phyloP scores from a whole-genome alignment of 2,888 invertebrate species.

The Eurytoma adleriae region DNA sequence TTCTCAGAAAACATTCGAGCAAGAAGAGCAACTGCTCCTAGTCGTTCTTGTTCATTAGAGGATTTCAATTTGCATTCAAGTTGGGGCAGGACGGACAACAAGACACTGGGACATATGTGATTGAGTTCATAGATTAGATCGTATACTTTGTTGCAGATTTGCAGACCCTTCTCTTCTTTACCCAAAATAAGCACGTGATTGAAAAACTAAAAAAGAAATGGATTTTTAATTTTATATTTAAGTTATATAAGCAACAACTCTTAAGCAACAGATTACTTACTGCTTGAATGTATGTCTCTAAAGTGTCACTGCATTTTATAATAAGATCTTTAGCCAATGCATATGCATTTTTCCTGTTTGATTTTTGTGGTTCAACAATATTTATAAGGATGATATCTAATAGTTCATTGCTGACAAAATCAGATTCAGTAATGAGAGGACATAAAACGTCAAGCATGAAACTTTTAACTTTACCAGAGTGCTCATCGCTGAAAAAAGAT shows the following conservation, averaged over 20 bases:
- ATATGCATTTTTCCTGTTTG: conserved; percentile 92
- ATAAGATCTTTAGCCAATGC: conserved; percentile 94
- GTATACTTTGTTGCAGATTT: conserved; percentile 91
- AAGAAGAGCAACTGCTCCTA: conserved; percentile 91
- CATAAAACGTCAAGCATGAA: conserved; percentile 98
- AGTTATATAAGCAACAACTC: too few relatives aligned
- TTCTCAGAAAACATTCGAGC: conserved; percentile 98
- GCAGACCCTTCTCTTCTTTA: conserved; percentile 89
- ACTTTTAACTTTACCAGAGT: conserved; percentile 96
- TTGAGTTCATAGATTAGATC: conserved; percentile 97
- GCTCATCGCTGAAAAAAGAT: conserved; percentile 86
- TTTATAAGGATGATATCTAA: conserved; percentile 95
- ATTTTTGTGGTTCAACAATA: conserved; percentile 95
- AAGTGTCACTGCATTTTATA: conserved; percentile 91
- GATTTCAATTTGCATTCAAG: conserved; percentile 97
- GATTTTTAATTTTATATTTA: not conserved
- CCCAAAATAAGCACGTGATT: conserved; percentile 96
- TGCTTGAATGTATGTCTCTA: conserved; percentile 96
- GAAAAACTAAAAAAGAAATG: conserved; percentile 85
- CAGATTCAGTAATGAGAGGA: conserved; percentile 96
- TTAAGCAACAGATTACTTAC: conserved; percentile 78
- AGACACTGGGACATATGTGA: conserved; percentile 91
- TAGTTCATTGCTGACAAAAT: conserved; percentile 95
- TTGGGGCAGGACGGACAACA: conserved; percentile 93
- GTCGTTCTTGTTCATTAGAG: conserved; percentile 90